Base-by-base conservation (phyloP, 2,888 invertebrate species). In the Amiota communis region DNA sequence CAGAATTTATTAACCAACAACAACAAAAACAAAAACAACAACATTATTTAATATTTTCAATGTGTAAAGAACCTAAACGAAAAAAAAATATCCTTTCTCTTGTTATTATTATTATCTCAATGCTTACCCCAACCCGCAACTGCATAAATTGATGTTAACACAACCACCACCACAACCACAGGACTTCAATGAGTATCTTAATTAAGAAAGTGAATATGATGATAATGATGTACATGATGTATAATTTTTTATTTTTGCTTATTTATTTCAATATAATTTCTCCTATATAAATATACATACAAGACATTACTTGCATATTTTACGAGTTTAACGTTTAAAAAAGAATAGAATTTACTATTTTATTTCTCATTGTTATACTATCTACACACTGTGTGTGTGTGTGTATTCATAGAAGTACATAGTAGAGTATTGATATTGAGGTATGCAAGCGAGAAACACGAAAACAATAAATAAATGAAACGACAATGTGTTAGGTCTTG, bases 141-240 rank as follows among this genome's bases (percentile, higher is more conserved):
- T 84, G 81, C 86, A 84, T 83, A 79, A 81, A 80, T 86, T 80
- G 81, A 84, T 79, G 84, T 81, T 80, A 82, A 79, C 79, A 85
- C 83, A 79, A 83, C 79, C 77, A 82, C 36, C 36, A 36, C 77
- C 79, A 80, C 80, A 79, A 78, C 79, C 78, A 83, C 84, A 90
- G 90, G 90, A 90, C 88, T 89, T 90, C 88, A 90, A 90, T 89
- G 90, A 90, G 87, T 90, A 89, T 86, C 86, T 90, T 78, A 90
- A 90, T 84, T 90, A 85, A 86, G 76, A 72, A 36, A 36, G 36
- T 36, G 36, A 36, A 6, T 36, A 36, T 36, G 3, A 36, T 36
- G 36, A 36, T 36, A 6, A 36, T 2, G 36, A 36, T 36, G 36
- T 36, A 36, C 36, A 36, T 36, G 36, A 36, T 36, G 23, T 36